Evolutionary conservation across 2,113 vertebrate genomes (phyloP).

Genomic region (Hiodon alosoides): DNA sequence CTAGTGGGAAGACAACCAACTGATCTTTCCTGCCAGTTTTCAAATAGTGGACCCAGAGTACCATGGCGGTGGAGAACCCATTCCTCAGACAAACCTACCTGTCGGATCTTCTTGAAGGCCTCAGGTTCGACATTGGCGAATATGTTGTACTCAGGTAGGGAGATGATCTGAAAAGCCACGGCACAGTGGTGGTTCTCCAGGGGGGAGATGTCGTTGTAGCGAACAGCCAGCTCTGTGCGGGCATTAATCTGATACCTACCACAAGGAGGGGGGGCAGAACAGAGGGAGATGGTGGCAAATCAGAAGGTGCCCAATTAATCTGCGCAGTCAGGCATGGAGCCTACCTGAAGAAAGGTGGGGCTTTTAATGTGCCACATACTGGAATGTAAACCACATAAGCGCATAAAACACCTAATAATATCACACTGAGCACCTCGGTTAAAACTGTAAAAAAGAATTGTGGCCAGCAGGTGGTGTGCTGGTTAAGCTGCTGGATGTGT

Average conservation of each 20-base stretch:
- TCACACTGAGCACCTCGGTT: too few relatives aligned
- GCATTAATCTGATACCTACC: constrained; percentile 73
- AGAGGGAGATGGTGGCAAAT: not conserved
- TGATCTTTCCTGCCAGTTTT: too few relatives aligned
- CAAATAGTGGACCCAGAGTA: too few relatives aligned
- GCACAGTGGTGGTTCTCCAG: constrained; percentile 59
- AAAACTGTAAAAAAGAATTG: too few relatives aligned
- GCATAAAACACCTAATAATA: too few relatives aligned
- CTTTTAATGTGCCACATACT: too few relatives aligned
- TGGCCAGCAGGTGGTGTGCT: too few relatives aligned
- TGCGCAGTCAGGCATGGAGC: too few relatives aligned
- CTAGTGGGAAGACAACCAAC: too few relatives aligned
- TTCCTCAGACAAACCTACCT: constrained; percentile 60
- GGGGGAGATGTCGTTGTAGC: constrained; percentile 60
- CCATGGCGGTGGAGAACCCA: not conserved
- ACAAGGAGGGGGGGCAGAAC: not conserved
- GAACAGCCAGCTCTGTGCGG: constrained; percentile 52
- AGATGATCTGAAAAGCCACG: constrained; percentile 69
- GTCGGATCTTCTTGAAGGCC: constrained; percentile 83
- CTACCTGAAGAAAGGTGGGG: too few relatives aligned
- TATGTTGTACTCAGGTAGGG: constrained; percentile 78
- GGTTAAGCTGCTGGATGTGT: too few relatives aligned
- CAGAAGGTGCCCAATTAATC: not conserved
- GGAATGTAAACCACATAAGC: too few relatives aligned
- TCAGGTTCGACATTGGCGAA: constrained; percentile 76